Conservation (phyloP, 2,113 vertebrate species). For the Pseudorasbora parva region DNA sequence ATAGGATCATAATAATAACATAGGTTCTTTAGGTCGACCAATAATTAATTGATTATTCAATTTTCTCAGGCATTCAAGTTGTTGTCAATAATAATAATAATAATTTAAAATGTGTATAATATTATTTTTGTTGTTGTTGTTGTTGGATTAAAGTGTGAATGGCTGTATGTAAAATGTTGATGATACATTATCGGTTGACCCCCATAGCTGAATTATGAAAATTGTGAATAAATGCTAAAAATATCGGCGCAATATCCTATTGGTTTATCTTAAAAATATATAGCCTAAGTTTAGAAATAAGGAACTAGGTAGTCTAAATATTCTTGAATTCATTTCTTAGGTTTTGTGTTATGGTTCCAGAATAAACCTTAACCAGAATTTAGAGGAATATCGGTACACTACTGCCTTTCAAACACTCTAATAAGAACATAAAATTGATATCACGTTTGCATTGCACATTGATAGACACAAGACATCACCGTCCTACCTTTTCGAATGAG, state of each 20-base stretch:
- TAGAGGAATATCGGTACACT: background rate
- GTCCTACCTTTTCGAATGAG: slow-evolving; percentile 92
- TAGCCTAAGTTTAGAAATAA: background rate
- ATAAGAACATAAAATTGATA: background rate
- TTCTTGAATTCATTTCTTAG: background rate
- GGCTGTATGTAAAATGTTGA: background rate
- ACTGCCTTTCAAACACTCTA: background rate
- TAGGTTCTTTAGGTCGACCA: background rate
- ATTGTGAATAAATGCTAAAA: background rate
- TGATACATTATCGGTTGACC: background rate
- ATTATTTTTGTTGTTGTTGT: background rate
- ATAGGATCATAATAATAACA: background rate
- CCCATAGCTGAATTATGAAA: background rate
- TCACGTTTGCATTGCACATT: background rate
- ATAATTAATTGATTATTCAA: background rate
- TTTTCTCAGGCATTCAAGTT: too few relatives aligned
- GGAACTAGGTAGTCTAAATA: background rate
- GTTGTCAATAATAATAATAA: background rate
- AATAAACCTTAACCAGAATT: background rate
- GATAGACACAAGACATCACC: background rate
- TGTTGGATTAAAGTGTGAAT: background rate
- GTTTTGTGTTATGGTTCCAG: background rate
- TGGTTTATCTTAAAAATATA: background rate
- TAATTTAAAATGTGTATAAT: too few relatives aligned
- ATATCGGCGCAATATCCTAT: background rate